These are phyloP conservation scores for Cottoperca gobio DNA, from an alignment of 2,797 vertebrate species.

Conservation along the genomic window DNA sequence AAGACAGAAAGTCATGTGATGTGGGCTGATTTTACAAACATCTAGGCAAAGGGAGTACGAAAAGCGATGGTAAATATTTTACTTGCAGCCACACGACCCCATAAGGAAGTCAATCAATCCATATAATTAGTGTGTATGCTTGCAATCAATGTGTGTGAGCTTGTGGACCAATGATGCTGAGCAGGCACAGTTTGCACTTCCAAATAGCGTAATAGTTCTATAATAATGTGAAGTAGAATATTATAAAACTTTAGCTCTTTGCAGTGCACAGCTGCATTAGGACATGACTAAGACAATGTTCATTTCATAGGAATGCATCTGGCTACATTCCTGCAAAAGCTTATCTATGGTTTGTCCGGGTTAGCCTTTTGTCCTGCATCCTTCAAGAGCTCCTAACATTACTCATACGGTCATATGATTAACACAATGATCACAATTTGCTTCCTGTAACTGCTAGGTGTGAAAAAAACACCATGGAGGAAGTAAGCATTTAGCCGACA, in stretches of 20 bases:
- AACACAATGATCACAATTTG: neutral
- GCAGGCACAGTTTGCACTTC: neutral
- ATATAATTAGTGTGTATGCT: neutral
- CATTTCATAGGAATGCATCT: constrained; percentile 12
- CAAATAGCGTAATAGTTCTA: neutral
- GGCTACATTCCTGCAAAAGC: constrained; percentile 15
- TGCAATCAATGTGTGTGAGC: constrained; percentile 8
- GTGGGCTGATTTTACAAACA: constrained; percentile 36
- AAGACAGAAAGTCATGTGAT: constrained; percentile 38
- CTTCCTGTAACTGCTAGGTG: constrained; percentile 30
- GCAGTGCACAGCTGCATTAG: neutral
- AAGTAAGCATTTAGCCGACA: constrained; percentile 58
- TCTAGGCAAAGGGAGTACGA: neutral
- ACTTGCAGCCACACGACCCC: constrained; percentile 39
- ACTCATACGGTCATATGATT: neutral
- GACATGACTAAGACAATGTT: neutral
- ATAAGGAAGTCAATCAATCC: constrained; percentile 41
- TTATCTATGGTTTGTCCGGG: constrained; percentile 3
- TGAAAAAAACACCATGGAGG: constrained; percentile 18
- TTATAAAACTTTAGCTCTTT: neutral
- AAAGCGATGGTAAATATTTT: neutral
- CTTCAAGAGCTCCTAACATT: neutral
- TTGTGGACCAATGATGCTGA: neutral
- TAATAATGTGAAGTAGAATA: neutral
- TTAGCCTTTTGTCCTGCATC: constrained; percentile 2